A percentile compares a stretch with the other conserved stretches of the same genome.
Evolutionary conservation across 2,113 vertebrate species (phyloP).

Genomic region (Apteryx mantelli): DNA sequence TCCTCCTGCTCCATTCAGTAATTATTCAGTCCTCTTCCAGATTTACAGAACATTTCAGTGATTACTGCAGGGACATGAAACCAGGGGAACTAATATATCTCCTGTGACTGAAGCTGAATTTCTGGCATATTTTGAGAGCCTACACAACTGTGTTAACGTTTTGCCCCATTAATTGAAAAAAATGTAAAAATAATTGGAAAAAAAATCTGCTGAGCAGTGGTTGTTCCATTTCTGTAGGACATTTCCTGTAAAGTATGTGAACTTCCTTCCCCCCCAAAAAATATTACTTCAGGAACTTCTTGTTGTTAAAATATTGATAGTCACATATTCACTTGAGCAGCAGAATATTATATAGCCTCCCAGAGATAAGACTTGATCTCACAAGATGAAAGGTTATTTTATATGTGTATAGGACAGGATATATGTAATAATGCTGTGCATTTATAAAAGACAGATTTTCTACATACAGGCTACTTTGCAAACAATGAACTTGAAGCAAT

Average conservation of each 20-base stretch:
- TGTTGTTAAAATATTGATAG: not conserved
- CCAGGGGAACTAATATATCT: not conserved
- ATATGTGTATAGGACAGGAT: not conserved
- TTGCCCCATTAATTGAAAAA: not conserved
- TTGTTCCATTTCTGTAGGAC: not conserved
- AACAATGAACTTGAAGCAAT: not conserved
- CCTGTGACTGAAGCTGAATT: not conserved
- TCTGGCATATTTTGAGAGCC: not conserved
- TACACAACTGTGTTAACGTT: not conserved
- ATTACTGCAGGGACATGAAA: not conserved
- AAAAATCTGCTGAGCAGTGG: not conserved
- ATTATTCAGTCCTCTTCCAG: not conserved
- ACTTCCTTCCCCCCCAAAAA: not conserved
- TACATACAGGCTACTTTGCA: not conserved
- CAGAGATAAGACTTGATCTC: not conserved
- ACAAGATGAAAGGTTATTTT: not conserved
- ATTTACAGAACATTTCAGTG: not conserved
- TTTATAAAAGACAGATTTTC: not conserved
- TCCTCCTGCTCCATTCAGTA: not conserved
- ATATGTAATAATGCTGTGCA: not conserved
- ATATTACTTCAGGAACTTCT: not conserved
- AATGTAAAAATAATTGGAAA: not conserved
- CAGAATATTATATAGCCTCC: not conserved
- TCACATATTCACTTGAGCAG: not conserved
- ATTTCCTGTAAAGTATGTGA: not conserved